A percentile compares a stretch with the other conserved stretches of the same genome.
Conservation (phyloP, 2,113 vertebrate species). For the Sitta europaea region DNA sequence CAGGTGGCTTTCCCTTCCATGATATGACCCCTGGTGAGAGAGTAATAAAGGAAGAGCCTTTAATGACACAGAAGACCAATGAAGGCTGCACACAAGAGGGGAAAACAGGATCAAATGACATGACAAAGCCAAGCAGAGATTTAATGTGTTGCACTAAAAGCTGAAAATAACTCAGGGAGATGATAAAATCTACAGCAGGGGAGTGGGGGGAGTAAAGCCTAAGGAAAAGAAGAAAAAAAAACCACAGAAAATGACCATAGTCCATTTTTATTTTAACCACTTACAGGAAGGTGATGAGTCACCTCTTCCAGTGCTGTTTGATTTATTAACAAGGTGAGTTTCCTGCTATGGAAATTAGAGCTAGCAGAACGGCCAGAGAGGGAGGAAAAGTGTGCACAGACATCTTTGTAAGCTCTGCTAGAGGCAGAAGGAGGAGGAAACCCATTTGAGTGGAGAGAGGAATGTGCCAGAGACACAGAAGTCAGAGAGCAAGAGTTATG, state of each 20-base stretch:
- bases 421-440: neutral
- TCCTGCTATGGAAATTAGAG: slow-evolving; percentile 2
- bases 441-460: neutral
- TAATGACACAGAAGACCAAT: neutral
- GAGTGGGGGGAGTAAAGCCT: neutral
- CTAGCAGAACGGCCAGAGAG: neutral
- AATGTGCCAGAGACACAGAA: neutral
- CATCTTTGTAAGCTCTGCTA: neutral
- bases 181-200: neutral
- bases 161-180: neutral
- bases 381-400: neutral
- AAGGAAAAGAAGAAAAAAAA: neutral
- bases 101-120: neutral
- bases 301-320: neutral
- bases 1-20: neutral
- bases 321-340: slow-evolving; percentile 27
- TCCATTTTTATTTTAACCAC: neutral
- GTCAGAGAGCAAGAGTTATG: neutral
- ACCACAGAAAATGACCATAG: slow-evolving; percentile 14
- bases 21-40: neutral
- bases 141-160: neutral
- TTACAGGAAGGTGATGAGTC: slow-evolving; percentile 43
- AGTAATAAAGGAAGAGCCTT: neutral
- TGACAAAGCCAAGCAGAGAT: neutral
- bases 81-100: neutral